A percentile compares a stretch with the other conserved stretches of the same genome.
Conservation (phyloP, 2,113 vertebrate genomes). For the Craseonycteris thonglongyai region DNA sequence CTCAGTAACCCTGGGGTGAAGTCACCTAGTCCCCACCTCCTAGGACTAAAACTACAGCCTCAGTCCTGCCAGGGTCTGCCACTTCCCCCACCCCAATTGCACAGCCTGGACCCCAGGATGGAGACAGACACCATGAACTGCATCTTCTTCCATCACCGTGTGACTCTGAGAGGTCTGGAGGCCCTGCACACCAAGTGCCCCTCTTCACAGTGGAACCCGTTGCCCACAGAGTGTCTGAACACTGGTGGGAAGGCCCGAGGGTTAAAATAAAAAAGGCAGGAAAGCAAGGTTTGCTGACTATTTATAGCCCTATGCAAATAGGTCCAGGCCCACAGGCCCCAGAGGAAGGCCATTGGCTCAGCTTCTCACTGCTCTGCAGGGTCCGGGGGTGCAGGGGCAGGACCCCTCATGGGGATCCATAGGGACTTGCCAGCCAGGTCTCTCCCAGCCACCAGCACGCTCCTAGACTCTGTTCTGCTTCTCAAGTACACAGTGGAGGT, state of each 20-base stretch:
- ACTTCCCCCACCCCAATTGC: neutral
- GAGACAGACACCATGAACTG: neutral
- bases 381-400: neutral
- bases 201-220: neutral
- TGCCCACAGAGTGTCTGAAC: neutral
- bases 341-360: constrained; percentile 17
- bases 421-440: neutral
- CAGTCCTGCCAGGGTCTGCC: neutral
- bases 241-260: neutral
- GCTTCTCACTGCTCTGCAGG: neutral
- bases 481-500: neutral
- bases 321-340: constrained; percentile 19
- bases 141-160: neutral
- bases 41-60: neutral
- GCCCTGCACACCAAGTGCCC: neutral
- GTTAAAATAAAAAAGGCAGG: neutral
- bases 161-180: neutral
- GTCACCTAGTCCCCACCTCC: neutral
- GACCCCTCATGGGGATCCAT: neutral
- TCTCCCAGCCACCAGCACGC: neutral
- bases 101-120: neutral
- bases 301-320: constrained; percentile 63
- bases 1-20: neutral
- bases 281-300: constrained; percentile 32
- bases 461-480: neutral